Conservation (phyloP, 2,113 vertebrate species). For the Agapornis roseicollis region DNA sequence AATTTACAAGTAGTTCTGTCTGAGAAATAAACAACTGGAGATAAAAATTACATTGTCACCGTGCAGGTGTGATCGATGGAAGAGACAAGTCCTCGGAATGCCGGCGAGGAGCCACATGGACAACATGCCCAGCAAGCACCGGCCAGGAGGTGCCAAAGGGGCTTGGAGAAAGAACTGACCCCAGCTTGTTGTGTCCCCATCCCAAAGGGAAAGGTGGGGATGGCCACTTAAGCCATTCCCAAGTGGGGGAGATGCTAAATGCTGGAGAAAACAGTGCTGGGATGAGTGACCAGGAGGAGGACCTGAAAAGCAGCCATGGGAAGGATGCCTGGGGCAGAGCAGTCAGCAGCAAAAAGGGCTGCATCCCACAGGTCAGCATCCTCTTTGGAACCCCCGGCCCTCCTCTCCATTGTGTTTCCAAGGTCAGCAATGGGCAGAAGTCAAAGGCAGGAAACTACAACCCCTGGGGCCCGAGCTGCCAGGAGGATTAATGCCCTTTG, state of each 20-base stretch:
- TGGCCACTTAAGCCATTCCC: background rate
- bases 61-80: conserved; percentile 76
- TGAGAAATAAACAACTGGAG: conserved; percentile 81
- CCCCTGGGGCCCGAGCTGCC: background rate
- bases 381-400: background rate
- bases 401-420: fast-evolving
- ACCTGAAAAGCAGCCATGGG: fast-evolving
- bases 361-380: background rate
- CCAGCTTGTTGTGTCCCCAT: background rate
- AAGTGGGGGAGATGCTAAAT: background rate
- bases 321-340: background rate
- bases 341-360: fast-evolving
- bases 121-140: background rate
- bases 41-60: conserved; percentile 83
- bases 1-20: conserved; percentile 83
- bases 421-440: background rate
- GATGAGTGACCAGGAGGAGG: background rate
- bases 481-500: background rate
- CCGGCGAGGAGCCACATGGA: background rate
- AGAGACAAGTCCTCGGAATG: background rate
- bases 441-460: background rate
- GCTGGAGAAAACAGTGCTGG: background rate
- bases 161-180: background rate
- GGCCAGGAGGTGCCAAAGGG: background rate
- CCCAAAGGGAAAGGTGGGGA: background rate